Conservation (phyloP, 1,140 invertebrate species). For the Manduca sexta region DNA sequence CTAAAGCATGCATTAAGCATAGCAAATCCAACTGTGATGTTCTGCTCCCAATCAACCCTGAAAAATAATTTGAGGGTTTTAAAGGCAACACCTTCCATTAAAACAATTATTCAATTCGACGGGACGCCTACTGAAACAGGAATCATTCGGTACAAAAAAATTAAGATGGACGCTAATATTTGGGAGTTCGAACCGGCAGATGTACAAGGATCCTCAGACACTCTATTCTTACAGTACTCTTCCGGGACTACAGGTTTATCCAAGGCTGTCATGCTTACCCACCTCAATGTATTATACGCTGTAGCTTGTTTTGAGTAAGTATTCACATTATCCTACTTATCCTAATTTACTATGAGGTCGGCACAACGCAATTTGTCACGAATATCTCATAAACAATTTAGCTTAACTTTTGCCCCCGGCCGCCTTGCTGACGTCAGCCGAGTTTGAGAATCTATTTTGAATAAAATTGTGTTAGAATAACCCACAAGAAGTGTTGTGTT, state of each 20-base stretch:
- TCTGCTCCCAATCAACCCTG: slow-evolving; percentile 40
- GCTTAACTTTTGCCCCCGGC: too few species aligned
- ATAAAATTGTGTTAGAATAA: too few species aligned
- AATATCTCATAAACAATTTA: too few species aligned
- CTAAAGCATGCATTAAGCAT: slow-evolving; percentile 64
- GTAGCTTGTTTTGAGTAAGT: too few species aligned
- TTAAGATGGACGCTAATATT: slow-evolving; percentile 13
- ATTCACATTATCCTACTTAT: too few species aligned
- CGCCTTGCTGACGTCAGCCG: too few species aligned
- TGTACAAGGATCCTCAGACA: slow-evolving; percentile 44
- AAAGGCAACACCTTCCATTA: slow-evolving; percentile 14
- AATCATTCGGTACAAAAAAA: slow-evolving; percentile 29
- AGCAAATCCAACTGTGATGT: slow-evolving; percentile 66
- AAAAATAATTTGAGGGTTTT: slow-evolving; percentile 27
- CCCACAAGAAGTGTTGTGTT: too few species aligned
- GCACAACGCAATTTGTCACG: too few species aligned
- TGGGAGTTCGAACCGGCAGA: slow-evolving; percentile 36
- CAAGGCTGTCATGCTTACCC: slow-evolving; percentile 84
- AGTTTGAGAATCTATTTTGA: too few species aligned
- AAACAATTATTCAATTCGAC: slow-evolving; percentile 34
- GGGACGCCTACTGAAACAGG: slow-evolving; percentile 14
- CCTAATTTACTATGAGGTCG: too few species aligned
- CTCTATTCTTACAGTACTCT: slow-evolving; percentile 68
- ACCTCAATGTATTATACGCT: slow-evolving; percentile 73
- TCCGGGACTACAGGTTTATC: slow-evolving; percentile 85